Conservation (phyloP, 1,140 invertebrate species). For the Drosophila orosa region DNA sequence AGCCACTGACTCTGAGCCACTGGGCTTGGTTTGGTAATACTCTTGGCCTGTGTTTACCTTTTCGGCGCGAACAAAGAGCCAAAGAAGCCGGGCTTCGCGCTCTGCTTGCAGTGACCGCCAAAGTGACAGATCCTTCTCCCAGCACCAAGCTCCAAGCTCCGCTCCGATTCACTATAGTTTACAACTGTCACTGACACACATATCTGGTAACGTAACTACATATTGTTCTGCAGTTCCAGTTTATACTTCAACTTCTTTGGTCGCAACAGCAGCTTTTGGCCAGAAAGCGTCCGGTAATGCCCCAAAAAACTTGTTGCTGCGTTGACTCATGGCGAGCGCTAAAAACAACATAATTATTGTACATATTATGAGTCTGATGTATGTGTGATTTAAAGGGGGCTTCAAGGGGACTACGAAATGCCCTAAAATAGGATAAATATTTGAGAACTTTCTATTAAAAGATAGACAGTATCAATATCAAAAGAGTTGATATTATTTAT, state of each 20-base stretch:
- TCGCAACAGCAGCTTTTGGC: conserved; percentile 45
- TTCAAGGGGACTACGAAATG: not conserved
- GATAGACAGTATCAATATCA: no score
- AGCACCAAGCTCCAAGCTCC: conserved; percentile 5
- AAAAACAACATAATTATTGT: conserved; percentile 69
- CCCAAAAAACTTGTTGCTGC: conserved; percentile 50
- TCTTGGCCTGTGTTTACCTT: conserved; percentile 30
- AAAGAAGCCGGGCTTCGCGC: conserved; percentile 30
- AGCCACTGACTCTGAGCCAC: conserved; percentile 9
- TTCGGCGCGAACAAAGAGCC: conserved; percentile 20
- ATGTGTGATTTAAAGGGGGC: not conserved
- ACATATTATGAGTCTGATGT: conserved; percentile 43
- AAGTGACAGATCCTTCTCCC: conserved; percentile 57
- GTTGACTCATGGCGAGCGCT: conserved; percentile 71
- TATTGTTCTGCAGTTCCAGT: conserved; percentile 41
- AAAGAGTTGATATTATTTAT: no score
- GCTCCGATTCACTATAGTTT: conserved; percentile 19
- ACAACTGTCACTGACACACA: conserved; percentile 74
- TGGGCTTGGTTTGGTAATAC: conserved; percentile 59
- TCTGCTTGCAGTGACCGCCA: conserved; percentile 67
- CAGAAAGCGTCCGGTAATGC: conserved; percentile 46
- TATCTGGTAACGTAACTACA: conserved; percentile 63
- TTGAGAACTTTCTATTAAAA: not conserved
- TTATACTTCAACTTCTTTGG: conserved; percentile 45
- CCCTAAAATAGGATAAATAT: not conserved